These are phyloP conservation scores for Probosciger aterrimus DNA, from an alignment of 2,113 vertebrate genomes.

Conservation along the genomic window DNA sequence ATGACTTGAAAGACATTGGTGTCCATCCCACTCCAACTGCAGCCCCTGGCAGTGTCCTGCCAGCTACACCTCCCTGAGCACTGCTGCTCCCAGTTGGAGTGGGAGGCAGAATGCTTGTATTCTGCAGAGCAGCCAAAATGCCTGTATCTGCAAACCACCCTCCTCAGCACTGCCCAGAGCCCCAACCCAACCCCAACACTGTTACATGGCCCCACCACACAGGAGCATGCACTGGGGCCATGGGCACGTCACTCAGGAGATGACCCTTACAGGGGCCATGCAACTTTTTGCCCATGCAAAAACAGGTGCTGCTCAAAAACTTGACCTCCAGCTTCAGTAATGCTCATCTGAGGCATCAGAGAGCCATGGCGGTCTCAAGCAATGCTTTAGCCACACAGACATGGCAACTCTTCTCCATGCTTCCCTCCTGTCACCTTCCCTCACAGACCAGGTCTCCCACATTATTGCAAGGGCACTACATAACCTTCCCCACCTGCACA, in stretches of 20 bases:
- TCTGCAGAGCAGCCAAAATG: neutral
- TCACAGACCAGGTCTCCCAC: neutral
- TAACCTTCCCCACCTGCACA: neutral
- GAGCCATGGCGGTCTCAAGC: accelerated
- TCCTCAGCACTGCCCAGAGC: accelerated
- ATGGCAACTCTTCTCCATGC: accelerated
- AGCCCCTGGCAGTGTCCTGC: accelerated
- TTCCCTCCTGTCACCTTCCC: neutral
- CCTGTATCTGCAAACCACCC: neutral
- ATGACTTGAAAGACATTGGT: neutral
- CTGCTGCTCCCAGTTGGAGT: accelerated
- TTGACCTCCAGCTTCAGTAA: neutral
- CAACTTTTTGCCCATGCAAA: accelerated
- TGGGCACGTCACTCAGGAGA: accelerated
- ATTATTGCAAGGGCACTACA: accelerated
- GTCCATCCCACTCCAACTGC: neutral
- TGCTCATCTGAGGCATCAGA: neutral
- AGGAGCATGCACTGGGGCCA: accelerated
- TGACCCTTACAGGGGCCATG: too few species aligned
- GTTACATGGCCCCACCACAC: neutral
- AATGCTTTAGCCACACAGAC: neutral
- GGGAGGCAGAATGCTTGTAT: neutral
- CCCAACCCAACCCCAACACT: neutral
- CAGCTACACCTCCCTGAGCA: neutral
- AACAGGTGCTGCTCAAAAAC: neutral